Evolutionary conservation across 2,888 invertebrate genomes (phyloP), one percentile per base, ranked within the genome.

Genomic region (Cistogaster globosa): DNA sequence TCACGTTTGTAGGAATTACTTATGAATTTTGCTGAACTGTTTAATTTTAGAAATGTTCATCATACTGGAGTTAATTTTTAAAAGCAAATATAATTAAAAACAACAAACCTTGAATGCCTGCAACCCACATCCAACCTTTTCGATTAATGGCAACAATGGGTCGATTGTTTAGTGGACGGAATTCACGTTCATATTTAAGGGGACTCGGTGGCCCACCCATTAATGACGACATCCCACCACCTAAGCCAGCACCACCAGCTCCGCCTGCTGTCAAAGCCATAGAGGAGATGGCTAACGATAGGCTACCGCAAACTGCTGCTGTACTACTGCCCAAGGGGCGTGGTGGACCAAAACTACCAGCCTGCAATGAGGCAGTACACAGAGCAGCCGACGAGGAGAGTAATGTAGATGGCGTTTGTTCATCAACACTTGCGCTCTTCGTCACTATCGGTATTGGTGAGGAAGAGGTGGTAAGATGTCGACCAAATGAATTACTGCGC

Each of bases 111-210:
- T 95, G 95, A 79, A 97, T 94, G 51, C 97, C 97, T 22, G 97
- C 96, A 74, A 97, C 95, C 95, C 96, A 97, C 92, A 96, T 94
- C 97, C 97, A 97, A 60, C 97, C 97, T 84, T 95, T 95, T 89
- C 93, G 94, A 92, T 96, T 96, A 65, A 94, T 94, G 83, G 94
- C 94, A 84, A 95, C 94, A 88, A 94, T 93, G 80, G 95, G 94
- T 87, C 93, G 94, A 90, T 95, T 95, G 45, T 94, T 92, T 68
- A 95, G 93, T 22, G 94, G 94, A 88, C 94, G 94, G 88, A 93
- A 94, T 89, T 95, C 95, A 68, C 93, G 93, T 83, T 94, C 93
- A 87, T 93, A 92, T 89, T 94, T 93, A 88, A 93, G 91, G 38
- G 93, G 93, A 90, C 92, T 92, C 9, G 91, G 91, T 60, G 92